Percentiles rank a stretch among this genome's conserved stretches.
Conservation (phyloP, 2,888 invertebrate species). For the Philopedon plagiatum region DNA sequence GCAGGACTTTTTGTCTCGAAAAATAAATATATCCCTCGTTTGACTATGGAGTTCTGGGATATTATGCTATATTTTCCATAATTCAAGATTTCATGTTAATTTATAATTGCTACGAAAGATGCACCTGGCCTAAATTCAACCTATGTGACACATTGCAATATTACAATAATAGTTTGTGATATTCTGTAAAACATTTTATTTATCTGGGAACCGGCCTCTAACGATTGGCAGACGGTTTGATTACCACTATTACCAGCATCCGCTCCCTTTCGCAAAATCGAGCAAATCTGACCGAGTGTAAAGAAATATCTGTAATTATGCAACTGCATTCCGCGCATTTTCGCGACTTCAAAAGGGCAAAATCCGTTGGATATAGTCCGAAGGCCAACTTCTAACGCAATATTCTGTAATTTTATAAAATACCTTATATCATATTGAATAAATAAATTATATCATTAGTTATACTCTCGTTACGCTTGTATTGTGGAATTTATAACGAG, state of each 20-base stretch:
- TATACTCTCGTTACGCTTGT: slow-evolving; percentile 13
- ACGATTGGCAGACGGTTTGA: slow-evolving; percentile 27
- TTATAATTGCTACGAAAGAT: too few relatives aligned
- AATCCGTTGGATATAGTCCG: slow-evolving; percentile 51
- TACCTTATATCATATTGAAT: slow-evolving; percentile 29
- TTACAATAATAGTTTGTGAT: too few relatives aligned
- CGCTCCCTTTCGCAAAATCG: slow-evolving; percentile 53
- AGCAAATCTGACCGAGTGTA: slow-evolving; percentile 56
- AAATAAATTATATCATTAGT: slow-evolving; percentile 24
- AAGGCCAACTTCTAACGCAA: slow-evolving; percentile 44
- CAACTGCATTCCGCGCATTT: slow-evolving; percentile 57
- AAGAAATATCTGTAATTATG: slow-evolving; percentile 56
- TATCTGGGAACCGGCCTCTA: not conserved
- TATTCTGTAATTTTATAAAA: slow-evolving; percentile 36
- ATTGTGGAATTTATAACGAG: slow-evolving; percentile 1
- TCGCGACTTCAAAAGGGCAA: slow-evolving; percentile 56
- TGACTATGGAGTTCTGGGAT: too few relatives aligned
- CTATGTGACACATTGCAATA: too few relatives aligned
- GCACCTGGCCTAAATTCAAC: too few relatives aligned
- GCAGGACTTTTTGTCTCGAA: too few relatives aligned
- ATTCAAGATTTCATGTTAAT: too few relatives aligned
- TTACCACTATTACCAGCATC: slow-evolving; percentile 30
- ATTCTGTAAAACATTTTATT: too few relatives aligned
- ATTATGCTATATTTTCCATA: too few relatives aligned
- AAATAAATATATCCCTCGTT: too few relatives aligned